Percentiles rank a stretch among this genome's conserved stretches.
Conservation (phyloP, 2,797 vertebrate species). For the Botia kubotai region DNA sequence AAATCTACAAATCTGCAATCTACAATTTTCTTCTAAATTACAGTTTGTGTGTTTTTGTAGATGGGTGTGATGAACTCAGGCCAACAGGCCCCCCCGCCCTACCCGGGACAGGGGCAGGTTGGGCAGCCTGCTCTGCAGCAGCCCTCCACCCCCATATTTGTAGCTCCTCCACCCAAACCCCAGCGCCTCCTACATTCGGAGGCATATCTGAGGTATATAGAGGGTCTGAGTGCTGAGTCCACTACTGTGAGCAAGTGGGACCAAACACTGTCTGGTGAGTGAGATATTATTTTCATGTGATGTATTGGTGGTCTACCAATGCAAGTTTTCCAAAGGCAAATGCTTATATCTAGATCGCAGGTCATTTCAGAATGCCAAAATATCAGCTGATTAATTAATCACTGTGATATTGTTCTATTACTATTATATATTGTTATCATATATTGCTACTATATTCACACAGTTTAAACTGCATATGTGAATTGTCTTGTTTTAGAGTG, state of each 20-base stretch:
- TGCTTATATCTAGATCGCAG: background rate
- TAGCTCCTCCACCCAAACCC: slow-evolving; percentile 93
- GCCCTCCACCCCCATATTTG: slow-evolving; percentile 96
- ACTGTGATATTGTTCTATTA: too few species aligned
- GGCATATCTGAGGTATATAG: slow-evolving; percentile 95
- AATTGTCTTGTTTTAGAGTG: background rate
- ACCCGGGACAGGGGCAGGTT: slow-evolving; percentile 85
- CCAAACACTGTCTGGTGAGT: slow-evolving; percentile 92
- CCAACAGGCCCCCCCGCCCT: slow-evolving; percentile 91
- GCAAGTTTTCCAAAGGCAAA: background rate
- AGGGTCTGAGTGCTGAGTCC: slow-evolving; percentile 92
- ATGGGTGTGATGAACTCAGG: slow-evolving; percentile 84
- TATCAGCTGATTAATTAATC: too few species aligned
- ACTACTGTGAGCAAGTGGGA: slow-evolving; percentile 97
- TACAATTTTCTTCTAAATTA: background rate
- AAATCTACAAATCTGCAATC: background rate
- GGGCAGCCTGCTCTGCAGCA: slow-evolving; percentile 88
- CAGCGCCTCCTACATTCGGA: slow-evolving; percentile 97
- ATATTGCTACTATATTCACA: too few species aligned
- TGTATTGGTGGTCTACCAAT: background rate
- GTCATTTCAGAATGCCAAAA: too few species aligned
- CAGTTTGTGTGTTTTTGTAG: slow-evolving; percentile 67
- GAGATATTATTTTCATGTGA: background rate
- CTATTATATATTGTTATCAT: too few species aligned
- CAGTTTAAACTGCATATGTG: too few species aligned